Evolutionary conservation across 2,797 vertebrate genomes (phyloP).

Genomic region (Megalops cyprinoides): DNA sequence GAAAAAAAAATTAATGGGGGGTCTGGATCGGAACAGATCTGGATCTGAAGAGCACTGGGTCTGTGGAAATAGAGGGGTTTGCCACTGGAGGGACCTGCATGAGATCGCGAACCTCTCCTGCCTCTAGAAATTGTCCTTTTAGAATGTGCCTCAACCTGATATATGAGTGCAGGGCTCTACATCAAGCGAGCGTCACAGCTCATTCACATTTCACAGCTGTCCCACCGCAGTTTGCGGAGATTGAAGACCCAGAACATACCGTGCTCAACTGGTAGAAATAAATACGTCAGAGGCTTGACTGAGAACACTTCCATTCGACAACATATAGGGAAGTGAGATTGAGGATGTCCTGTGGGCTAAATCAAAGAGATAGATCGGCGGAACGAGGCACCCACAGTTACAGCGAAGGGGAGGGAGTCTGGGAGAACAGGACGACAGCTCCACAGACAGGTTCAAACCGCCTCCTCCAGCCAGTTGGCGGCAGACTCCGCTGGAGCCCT

Average conservation of each 20-base stretch:
- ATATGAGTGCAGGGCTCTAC: background rate
- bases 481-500: background rate
- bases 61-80: background rate
- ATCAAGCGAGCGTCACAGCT: background rate
- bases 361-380: too few species aligned
- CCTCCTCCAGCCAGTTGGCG: background rate
- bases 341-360: too few species aligned
- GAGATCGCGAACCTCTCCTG: background rate
- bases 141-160: background rate
- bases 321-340: too few species aligned
- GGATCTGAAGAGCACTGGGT: background rate
- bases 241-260: background rate
- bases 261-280: too few species aligned
- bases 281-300: too few species aligned
- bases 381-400: too few species aligned
- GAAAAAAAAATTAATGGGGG: conserved; percentile 12
- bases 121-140: background rate
- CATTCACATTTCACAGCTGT: background rate
- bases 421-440: too few species aligned
- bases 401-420: too few species aligned
- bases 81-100: background rate
- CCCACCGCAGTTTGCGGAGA: background rate
- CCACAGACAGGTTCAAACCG: background rate
- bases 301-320: too few species aligned
- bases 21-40: conserved; percentile 22